phyloP scores from a whole-genome alignment of 2,113 vertebrate species.

The Xyrauchen texanus region DNA sequence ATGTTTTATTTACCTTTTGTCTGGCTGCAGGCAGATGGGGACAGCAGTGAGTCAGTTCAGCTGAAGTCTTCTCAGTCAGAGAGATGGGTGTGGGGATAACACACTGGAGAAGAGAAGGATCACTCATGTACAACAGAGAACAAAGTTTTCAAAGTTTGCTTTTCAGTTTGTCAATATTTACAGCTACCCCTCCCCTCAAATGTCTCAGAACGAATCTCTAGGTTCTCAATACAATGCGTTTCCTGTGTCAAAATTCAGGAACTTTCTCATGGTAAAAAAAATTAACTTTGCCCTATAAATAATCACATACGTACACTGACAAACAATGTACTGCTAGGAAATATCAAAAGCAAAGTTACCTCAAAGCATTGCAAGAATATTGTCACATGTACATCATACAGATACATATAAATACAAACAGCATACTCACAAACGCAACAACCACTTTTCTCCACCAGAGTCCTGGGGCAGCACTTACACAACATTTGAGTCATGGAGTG shows the following conservation, averaged over 20 bases:
- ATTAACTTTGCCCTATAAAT: too few species aligned
- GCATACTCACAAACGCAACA: not conserved
- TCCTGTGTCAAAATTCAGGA: too few species aligned
- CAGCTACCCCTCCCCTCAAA: not conserved
- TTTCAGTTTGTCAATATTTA: conserved; percentile 8
- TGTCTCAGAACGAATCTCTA: too few species aligned
- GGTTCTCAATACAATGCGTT: too few species aligned
- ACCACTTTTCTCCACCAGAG: not conserved
- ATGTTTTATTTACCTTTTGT: too few species aligned
- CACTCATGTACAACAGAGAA: not conserved
- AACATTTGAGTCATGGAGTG: too few species aligned
- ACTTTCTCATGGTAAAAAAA: too few species aligned
- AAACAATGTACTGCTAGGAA: too few species aligned
- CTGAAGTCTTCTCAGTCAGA: conserved; percentile 54
- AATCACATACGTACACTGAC: too few species aligned
- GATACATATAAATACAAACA: not conserved
- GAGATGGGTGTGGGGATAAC: conserved; percentile 54
- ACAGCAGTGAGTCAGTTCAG: conserved; percentile 51
- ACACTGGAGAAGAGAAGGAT: not conserved
- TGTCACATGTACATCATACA: too few species aligned
- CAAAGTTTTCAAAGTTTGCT: not conserved
- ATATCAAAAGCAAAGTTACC: too few species aligned
- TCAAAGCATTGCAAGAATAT: too few species aligned
- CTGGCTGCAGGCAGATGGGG: conserved; percentile 38
- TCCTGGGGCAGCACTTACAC: not conserved